Evolutionary conservation across 1,140 invertebrate species (phyloP).

Genomic region (Muscidifurax raptorellus): DNA sequence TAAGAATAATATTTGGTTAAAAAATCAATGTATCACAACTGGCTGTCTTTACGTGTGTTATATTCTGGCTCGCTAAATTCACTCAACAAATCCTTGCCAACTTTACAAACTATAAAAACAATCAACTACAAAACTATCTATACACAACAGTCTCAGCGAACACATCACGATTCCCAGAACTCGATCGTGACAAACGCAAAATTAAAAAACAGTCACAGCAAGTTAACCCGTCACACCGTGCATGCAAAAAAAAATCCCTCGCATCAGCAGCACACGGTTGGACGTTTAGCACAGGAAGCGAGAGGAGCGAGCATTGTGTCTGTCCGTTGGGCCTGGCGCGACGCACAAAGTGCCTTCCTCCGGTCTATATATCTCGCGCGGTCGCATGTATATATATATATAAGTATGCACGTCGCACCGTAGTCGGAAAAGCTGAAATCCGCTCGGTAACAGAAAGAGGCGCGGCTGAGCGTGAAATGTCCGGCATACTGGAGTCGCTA

Average conservation of each 20-base stretch:
- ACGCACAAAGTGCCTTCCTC: neutral
- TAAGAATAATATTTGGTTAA: no score
- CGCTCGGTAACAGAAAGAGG: neutral
- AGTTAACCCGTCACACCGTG: no score
- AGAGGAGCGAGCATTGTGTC: neutral
- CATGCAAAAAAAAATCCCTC: neutral
- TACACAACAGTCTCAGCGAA: no score
- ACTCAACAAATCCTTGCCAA: no score
- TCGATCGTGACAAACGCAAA: no score
- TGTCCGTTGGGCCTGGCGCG: neutral
- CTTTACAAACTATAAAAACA: no score
- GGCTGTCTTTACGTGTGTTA: no score
- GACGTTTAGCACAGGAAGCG: neutral
- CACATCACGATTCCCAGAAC: no score
- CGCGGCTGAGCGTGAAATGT: neutral
- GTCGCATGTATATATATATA: neutral
- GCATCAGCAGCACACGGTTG: neutral
- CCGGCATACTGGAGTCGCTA: neutral
- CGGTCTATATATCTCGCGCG: neutral
- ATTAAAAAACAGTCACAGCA: no score
- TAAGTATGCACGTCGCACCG: neutral
- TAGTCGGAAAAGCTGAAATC: conserved; percentile 1
- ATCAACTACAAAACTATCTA: no score
- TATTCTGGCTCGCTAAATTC: no score
- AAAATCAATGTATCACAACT: no score